Conservation (phyloP, 2,888 invertebrate species). For the Campopleginae sp. region DNA sequence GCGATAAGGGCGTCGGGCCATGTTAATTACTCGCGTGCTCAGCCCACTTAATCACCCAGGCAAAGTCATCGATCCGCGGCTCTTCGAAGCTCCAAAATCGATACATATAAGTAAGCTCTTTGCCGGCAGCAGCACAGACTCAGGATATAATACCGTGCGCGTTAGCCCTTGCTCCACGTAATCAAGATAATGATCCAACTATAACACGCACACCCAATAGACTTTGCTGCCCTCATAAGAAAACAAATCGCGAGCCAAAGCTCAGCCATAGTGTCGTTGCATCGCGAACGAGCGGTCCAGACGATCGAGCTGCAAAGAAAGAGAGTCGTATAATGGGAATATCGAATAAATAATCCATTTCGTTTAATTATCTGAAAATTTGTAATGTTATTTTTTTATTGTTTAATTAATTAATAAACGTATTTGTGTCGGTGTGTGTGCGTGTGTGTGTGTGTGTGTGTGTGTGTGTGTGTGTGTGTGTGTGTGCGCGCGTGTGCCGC, state of each 20-base stretch:
- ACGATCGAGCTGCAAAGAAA: no score
- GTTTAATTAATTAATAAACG: slow-evolving; percentile 84
- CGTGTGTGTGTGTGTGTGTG: slow-evolving; percentile 64
- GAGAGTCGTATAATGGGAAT: no score
- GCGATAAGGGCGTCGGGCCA: background rate
- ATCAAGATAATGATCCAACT: background rate
- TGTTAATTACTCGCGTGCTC: slow-evolving; percentile 3
- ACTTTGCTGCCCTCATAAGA: no score
- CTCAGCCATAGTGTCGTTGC: no score
- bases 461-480: no score
- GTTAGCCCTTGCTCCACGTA: background rate
- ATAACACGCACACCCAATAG: no score
- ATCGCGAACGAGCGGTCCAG: no score
- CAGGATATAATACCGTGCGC: background rate
- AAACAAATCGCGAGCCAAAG: no score
- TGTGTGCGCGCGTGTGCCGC: slow-evolving; percentile 76
- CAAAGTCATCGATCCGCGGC: slow-evolving; percentile 10
- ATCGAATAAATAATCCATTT: slow-evolving; percentile 54
- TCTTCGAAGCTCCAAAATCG: background rate
- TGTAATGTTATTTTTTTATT: slow-evolving; percentile 78
- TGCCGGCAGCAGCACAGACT: background rate
- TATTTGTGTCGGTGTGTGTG: slow-evolving; percentile 72
- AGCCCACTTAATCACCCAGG: slow-evolving; percentile 9
- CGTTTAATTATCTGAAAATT: slow-evolving; percentile 81
- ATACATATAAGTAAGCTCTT: slow-evolving; percentile 2